Percentiles rank a stretch among this genome's conserved stretches.
phyloP scores from a whole-genome alignment of 2,888 invertebrate genomes.

The Amphipoea oculea region DNA sequence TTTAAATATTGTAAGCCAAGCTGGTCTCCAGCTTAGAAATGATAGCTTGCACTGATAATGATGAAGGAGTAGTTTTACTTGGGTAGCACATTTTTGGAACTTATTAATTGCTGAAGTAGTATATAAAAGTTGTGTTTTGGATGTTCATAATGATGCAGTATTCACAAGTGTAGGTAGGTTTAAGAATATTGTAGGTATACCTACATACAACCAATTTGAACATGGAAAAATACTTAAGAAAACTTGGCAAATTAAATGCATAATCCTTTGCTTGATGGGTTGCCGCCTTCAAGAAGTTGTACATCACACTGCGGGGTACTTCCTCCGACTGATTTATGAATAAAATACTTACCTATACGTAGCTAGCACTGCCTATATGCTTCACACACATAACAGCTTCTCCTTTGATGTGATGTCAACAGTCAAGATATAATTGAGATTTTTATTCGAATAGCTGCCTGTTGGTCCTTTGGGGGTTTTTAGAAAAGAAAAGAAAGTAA shows the following conservation, averaged over 20 bases:
- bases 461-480: neutral
- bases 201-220: neutral
- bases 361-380: neutral
- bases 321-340: constrained; percentile 15
- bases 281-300: constrained; percentile 11
- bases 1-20: neutral
- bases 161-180: neutral
- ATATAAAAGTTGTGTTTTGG: neutral
- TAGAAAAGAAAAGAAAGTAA: neutral
- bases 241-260: neutral
- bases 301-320: constrained; percentile 25
- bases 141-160: too few relatives aligned
- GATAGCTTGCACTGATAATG: neutral
- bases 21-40: neutral
- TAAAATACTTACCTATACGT: neutral
- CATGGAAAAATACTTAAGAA: neutral
- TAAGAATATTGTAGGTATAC: constrained; percentile 5
- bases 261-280: constrained; percentile 7
- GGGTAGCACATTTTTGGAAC: neutral
- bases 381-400: neutral
- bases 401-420: constrained; percentile 3
- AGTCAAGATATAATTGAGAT: constrained; percentile 1
- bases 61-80: neutral
- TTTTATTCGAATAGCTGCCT: neutral
- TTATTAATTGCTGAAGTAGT: neutral